A percentile compares a stretch with the other conserved stretches of the same genome.
Evolutionary conservation across 2,113 vertebrate species (phyloP).

Genomic region (Perca fluviatilis): DNA sequence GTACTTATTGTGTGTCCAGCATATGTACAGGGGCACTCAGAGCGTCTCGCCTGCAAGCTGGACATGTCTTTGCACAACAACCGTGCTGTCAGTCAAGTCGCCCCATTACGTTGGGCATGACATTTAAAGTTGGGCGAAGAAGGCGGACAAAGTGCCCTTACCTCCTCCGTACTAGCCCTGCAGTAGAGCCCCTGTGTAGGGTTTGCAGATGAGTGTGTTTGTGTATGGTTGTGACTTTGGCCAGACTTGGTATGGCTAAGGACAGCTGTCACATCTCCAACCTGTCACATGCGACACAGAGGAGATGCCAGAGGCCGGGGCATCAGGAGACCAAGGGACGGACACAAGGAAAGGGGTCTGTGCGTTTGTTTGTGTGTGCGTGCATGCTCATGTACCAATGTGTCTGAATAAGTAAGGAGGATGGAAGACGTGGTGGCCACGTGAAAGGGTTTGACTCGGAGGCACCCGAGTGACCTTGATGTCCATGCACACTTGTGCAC

Average conservation of each 20-base stretch:
- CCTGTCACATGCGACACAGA: constrained; percentile 77
- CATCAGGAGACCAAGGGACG: constrained; percentile 72
- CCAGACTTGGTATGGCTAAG: constrained; percentile 80
- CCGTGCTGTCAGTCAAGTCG: constrained; percentile 75
- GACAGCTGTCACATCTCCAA: constrained; percentile 85
- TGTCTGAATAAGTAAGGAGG: constrained; percentile 56
- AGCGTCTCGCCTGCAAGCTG: constrained; percentile 72
- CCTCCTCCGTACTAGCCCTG: constrained; percentile 75
- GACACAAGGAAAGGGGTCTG: constrained; percentile 59
- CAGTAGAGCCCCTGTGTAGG: constrained; percentile 69
- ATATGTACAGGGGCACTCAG: constrained; percentile 59
- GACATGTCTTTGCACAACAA: constrained; percentile 76
- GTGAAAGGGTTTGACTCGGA: constrained; percentile 73
- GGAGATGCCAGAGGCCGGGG: constrained; percentile 76
- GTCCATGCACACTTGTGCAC: constrained; percentile 33
- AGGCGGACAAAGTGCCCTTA: constrained; percentile 76
- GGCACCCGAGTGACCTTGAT: constrained; percentile 74
- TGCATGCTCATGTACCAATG: constrained; percentile 19
- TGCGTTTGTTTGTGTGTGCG: constrained; percentile 6
- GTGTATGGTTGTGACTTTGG: constrained; percentile 80
- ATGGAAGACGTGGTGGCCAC: constrained; percentile 63
- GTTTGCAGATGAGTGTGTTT: constrained; percentile 66
- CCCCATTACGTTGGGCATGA: constrained; percentile 77
- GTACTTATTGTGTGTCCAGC: constrained; percentile 47
- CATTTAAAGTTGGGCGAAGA: constrained; percentile 82